Evolutionary conservation across 2,797 vertebrate genomes (phyloP), one percentile per base, ranked within the genome.

Genomic region (Lemur catta): DNA sequence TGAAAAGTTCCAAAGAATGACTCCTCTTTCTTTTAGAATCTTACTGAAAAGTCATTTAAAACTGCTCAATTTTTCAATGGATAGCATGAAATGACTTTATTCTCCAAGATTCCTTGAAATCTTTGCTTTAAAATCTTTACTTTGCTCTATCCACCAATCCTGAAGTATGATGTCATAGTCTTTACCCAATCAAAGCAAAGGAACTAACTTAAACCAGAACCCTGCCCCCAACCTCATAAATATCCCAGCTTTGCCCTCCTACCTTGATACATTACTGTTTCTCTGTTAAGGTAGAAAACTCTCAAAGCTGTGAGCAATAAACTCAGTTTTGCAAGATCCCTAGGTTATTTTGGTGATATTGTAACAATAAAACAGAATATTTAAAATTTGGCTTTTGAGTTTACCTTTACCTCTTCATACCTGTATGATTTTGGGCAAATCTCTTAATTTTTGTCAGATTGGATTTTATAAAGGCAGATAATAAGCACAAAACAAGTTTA

Each of bases 311-410:
- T 38, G 57, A 89, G 13, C 46, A 81, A 61, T 81, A 85, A 88
- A 48, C 6, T 89, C 81, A 87, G n/a, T 80, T 82, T 95, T 79
- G 35, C 11, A 91, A 96, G 30, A 71, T 75, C n/a, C 75, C 24
- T 57, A 84, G 26, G 35, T 69, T 91, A n/a, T 63, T 55, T 93
- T 15, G 46, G 26, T 55, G 79, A 52, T 72, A 87, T 55, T 67
- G 74, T 55, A 57, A 57, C 1, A 75, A 35, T 72, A 35, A 50
- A 52, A 63, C 26, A 26, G 4, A 59, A 76, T 50, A 76, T 76
- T 76, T 76, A 52, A 82, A 91, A 74, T 75, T 13, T n/a, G 33
- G 1, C n/a, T 91, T 69, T 79, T 81, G 33, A 72, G 3, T 80
- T 94, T 61, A 48, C 26, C 65, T 89, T 89, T 28, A 87, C 17